Base-by-base conservation (phyloP, 2,113 vertebrate genomes). In the Melanerpes formicivorus region DNA sequence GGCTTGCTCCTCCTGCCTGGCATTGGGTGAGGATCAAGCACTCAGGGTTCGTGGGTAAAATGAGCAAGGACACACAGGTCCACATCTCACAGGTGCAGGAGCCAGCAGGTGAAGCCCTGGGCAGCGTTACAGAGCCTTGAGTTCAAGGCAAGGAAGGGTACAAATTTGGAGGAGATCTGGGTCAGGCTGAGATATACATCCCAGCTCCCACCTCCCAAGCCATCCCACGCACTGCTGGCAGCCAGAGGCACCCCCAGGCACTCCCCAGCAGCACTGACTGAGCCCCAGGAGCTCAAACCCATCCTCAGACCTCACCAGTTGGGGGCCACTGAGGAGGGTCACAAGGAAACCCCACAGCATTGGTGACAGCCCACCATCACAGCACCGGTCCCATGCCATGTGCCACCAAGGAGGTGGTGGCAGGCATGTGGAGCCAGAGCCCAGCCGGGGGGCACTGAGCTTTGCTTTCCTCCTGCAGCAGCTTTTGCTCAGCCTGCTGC, bases 291-390 rank as follows among this genome's bases (percentile, higher is more conserved):
- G 18, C 46, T 77, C 12, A 14, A 37, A 48, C 15, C 12, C 62
- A 8, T 6, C 55, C 82, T 14, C 79, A 81, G 18, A 25, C 11
- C 46, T 34, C 80, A 18, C 11, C 42, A 18, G 34, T 7, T 18
- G 26, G 7, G 11, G 48, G 34, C 5, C 58, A 2, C 25, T 7
- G 48, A 21, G 17, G 1, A 50, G 46, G 40, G 34, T 8, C 85
- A 37, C 74, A 1, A 1, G 18, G 6, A 23, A 76, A 4, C 55
- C 63, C 18, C 55, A 23, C 0, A 0, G 15, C 21, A 13, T 0
- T 2, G 69, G 65, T 23, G 55, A 32, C 77, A 72, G 64, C 52
- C 40, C 52, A 37, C 40, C 18, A 5, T 23, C 54, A 66, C 48
- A 21, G 30, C 42, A 50, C 44, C 0, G 1, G 22, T 18, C 25